phyloP scores from a whole-genome alignment of 2,888 invertebrate genomes.

The Drosophila nigricruria region DNA sequence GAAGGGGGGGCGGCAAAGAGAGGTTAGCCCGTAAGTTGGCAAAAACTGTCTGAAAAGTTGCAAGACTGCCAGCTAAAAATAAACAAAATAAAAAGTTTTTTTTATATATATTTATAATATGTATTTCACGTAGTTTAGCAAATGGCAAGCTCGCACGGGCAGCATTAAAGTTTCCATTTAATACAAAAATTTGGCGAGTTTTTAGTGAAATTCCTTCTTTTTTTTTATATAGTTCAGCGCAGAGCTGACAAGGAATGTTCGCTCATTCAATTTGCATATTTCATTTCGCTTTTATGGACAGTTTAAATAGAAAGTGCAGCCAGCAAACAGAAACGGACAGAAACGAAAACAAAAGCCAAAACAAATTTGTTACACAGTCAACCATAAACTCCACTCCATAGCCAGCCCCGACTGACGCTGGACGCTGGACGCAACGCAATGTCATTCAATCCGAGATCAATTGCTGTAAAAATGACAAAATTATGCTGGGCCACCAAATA shows the following conservation, averaged over 20 bases:
- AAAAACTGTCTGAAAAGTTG: slow-evolving; percentile 53
- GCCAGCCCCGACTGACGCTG: neutral
- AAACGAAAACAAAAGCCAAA: slow-evolving; percentile 22
- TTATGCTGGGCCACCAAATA: slow-evolving; percentile 56
- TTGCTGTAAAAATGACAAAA: slow-evolving; percentile 79
- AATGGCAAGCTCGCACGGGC: slow-evolving; percentile 33
- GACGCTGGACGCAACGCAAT: slow-evolving; percentile 24
- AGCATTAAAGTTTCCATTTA: slow-evolving; percentile 51
- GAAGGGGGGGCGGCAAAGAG: neutral
- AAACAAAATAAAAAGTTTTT: slow-evolving; percentile 65
- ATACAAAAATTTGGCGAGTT: slow-evolving; percentile 21
- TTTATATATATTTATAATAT: slow-evolving; percentile 66
- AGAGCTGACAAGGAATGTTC: slow-evolving; percentile 9
- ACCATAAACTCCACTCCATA: neutral
- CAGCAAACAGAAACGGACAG: slow-evolving; percentile 24
- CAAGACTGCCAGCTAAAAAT: slow-evolving; percentile 59
- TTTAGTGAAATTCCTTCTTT: neutral
- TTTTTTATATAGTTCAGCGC: neutral
- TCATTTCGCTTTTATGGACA: slow-evolving; percentile 69
- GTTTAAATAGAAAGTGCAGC: slow-evolving; percentile 53
- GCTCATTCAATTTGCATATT: slow-evolving; percentile 73
- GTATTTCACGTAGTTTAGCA: slow-evolving; percentile 44
- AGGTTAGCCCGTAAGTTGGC: slow-evolving; percentile 25
- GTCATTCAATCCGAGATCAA: slow-evolving; percentile 78
- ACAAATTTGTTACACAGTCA: slow-evolving; percentile 32